Evolutionary conservation across 2,113 vertebrate genomes (phyloP).

Genomic region (Uria lomvia): DNA sequence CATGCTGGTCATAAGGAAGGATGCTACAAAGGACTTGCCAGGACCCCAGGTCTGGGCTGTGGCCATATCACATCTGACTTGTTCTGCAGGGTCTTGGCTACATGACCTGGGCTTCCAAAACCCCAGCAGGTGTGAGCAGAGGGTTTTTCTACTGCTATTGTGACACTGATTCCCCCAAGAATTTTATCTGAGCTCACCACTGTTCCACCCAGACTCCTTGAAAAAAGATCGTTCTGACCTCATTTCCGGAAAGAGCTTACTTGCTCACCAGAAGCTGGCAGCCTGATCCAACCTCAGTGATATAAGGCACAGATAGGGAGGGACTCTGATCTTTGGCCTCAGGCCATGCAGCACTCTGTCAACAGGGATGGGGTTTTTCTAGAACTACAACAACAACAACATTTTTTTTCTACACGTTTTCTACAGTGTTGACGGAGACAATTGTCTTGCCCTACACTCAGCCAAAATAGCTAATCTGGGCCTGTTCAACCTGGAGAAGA

Average conservation of each 20-base stretch:
- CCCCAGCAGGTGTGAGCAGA: not conserved
- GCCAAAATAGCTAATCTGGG: not conserved
- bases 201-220: not conserved
- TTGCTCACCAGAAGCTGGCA: not conserved
- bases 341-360: not conserved
- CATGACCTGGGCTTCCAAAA: not conserved
- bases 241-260: not conserved
- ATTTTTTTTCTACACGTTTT: not conserved
- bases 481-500: too few species aligned
- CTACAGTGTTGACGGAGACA: not conserved
- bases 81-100: not conserved
- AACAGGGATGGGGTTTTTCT: not conserved
- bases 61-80: not conserved
- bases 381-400: not conserved
- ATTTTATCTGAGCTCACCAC: not conserved
- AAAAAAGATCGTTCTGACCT: not conserved
- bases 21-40: not conserved
- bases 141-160: not conserved
- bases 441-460: not conserved
- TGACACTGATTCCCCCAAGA: not conserved
- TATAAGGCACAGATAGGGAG: not conserved
- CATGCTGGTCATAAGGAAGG: not conserved
- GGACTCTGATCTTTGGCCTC: not conserved
- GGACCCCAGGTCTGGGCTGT: not conserved
- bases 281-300: not conserved